These are phyloP conservation scores for Sinhomidia bicolor DNA, from an alignment of 2,888 invertebrate genomes.

Conservation along the genomic window DNA sequence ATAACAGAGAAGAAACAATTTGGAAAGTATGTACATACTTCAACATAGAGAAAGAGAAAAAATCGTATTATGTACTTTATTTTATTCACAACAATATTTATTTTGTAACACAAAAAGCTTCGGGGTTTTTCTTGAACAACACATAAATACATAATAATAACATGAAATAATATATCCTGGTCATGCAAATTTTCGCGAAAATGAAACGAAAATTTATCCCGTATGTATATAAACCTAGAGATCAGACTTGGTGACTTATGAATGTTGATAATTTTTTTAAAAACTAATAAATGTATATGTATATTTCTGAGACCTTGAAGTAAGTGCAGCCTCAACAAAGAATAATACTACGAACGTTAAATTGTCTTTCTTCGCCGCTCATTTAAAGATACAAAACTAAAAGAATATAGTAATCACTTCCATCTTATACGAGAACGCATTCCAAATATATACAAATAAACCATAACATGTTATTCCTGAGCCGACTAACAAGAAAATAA, in stretches of 20 bases:
- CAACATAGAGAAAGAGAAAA: neutral
- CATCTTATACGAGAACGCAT: neutral
- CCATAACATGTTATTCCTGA: neutral
- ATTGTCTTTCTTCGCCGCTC: neutral
- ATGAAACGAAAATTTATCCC: neutral
- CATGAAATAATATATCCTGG: neutral
- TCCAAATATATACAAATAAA: neutral
- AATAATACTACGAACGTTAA: neutral
- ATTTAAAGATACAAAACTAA: neutral
- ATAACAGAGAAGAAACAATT: neutral
- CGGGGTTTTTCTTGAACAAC: neutral
- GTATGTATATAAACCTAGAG: neutral
- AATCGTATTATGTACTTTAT: neutral
- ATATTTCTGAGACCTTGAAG: neutral
- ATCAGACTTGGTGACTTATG: slow-evolving; percentile 37
- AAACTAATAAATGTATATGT: too few species aligned
- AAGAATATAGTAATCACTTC: neutral
- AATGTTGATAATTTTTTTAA: too few species aligned
- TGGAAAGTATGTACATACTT: too few species aligned
- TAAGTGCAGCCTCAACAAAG: neutral
- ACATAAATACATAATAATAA: neutral
- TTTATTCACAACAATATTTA: neutral
- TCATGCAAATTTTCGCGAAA: slow-evolving; percentile 1
- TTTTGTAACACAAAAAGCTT: slow-evolving; percentile 24
- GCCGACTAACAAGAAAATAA: neutral